Evolutionary conservation across 2,113 vertebrate genomes (phyloP).

Genomic region (Vidua macroura): DNA sequence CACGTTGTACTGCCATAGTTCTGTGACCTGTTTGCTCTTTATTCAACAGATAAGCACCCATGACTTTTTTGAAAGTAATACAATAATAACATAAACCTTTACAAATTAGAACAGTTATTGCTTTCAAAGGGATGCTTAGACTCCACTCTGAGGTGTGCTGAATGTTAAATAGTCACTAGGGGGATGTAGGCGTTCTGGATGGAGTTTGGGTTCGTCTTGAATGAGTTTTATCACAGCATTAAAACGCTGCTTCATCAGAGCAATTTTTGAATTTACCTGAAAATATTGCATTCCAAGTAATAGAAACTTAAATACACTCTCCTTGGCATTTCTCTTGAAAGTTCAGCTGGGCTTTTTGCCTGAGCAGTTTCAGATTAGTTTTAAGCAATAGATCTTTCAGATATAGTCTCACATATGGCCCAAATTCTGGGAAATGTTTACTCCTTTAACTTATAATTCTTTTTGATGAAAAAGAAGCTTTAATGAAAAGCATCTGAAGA

Average conservation of each 20-base stretch:
- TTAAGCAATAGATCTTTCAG: background rate
- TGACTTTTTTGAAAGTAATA: background rate
- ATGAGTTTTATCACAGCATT: background rate
- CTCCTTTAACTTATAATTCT: background rate
- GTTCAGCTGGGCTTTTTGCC: background rate
- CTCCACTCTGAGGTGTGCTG: background rate
- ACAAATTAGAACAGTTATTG: background rate
- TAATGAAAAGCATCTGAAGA: background rate
- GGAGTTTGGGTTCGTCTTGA: background rate
- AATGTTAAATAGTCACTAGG: conserved; percentile 21
- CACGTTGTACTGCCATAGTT: background rate
- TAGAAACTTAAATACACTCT: background rate
- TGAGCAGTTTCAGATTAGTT: background rate
- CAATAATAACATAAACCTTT: background rate
- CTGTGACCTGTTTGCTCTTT: background rate
- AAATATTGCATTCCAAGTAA: background rate
- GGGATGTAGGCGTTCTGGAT: background rate
- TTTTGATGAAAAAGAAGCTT: background rate
- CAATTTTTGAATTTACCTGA: background rate
- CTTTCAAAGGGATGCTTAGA: background rate
- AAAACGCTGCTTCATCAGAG: background rate
- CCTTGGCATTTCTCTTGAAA: background rate
- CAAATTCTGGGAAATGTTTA: background rate
- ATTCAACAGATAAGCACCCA: background rate
- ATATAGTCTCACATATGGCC: background rate